Evolutionary conservation across 2,888 invertebrate genomes (phyloP), one percentile per base, ranked within the genome.

Genomic region (Drosophila anomalata): DNA sequence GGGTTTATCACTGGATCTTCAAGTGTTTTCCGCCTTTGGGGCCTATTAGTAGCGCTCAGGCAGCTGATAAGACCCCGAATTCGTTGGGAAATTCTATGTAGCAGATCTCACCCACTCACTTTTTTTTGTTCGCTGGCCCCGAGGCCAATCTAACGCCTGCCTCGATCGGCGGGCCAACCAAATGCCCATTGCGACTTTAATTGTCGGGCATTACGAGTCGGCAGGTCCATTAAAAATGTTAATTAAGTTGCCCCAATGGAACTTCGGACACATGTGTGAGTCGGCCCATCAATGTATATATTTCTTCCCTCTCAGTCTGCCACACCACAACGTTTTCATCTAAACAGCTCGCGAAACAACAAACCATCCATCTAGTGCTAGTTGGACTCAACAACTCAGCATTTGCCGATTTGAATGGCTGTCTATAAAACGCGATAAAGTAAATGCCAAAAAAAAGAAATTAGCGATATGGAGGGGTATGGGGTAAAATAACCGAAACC

Each of bases 141-240:
- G 24, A n/a, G 31, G 41, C 48, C 47, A 36, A 56, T 57, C 66
- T 36, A 63, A 63, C 52, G 67, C 53, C 67, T 29, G 29, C 22
- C 31, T 17, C 22, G 14, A 42, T 3, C 22, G 24, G 24, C 26
- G 44, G 42, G 26, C 46, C 50, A 48, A 41, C 41, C 48, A 41
- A 62, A 55, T 53, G 60, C 48, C 42, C 57, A 58, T 73, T 60
- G 47, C 72, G 68, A 70, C 67, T 84, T 87, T 87, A 84, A 84
- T 88, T 88, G 88, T 80, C 72, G 81, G 61, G 69, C 75, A 62
- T 85, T 87, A 82, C 79, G 79, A 78, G 71, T 79, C 87, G 87
- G 81, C 84, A 87, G 88, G 73, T 87, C 87, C 88, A 88, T 88
- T 85, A 88, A 85, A 88, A 85, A 80, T 57, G 84, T 84, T 88